phyloP scores from a whole-genome alignment of 2,113 vertebrate species.

The Corvus cornix region DNA sequence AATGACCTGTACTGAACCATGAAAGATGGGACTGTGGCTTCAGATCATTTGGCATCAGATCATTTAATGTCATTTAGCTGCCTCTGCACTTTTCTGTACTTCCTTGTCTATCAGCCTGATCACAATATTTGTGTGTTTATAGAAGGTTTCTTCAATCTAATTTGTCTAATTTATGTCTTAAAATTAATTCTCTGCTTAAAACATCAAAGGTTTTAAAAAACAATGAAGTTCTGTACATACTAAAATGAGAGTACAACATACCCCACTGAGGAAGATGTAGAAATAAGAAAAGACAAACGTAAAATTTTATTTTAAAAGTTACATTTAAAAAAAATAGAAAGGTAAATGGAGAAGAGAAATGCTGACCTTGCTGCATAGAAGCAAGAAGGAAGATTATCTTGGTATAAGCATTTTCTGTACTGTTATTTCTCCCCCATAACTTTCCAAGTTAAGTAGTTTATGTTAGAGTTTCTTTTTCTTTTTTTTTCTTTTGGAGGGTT shows the following conservation, averaged over 20 bases:
- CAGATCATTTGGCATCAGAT: conserved; percentile 37
- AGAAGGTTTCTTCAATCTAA: not conserved
- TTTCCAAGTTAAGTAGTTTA: not conserved
- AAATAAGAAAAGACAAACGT: not conserved
- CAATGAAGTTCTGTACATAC: not conserved
- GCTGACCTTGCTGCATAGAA: not conserved
- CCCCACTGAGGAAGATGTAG: not conserved
- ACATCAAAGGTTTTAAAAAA: not conserved
- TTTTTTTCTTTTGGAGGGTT: not conserved
- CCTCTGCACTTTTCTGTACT: conserved; percentile 1
- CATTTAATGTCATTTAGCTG: conserved; percentile 28
- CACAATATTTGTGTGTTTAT: conserved; percentile 16
- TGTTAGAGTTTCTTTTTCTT: not conserved
- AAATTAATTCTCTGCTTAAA: not conserved
- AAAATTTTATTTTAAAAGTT: not conserved
- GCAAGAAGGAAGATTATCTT: not conserved
- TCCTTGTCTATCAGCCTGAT: not conserved
- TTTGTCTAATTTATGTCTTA: not conserved
- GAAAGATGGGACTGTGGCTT: conserved; percentile 4
- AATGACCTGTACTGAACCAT: conserved; percentile 40
- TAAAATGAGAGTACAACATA: not conserved
- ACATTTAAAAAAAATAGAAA: not conserved
- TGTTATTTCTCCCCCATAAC: not conserved
- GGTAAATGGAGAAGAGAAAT: not conserved
- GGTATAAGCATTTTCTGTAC: not conserved